Evolutionary conservation across 2,113 vertebrate genomes (phyloP).

Genomic region (Electrona antarctica): DNA sequence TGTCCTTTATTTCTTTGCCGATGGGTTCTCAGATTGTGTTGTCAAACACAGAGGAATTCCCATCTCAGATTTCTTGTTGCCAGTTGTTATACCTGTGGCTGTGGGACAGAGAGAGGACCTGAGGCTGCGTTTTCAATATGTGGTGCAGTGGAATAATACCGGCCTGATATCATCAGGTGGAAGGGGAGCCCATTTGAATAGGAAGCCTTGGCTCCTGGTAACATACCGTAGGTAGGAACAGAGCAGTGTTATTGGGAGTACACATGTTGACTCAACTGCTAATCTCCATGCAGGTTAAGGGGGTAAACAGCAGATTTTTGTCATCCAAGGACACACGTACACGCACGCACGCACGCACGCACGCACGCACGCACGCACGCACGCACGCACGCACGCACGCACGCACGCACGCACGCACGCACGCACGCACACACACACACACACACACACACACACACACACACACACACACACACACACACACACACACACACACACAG

Average conservation of each 20-base stretch:
- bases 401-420: background rate
- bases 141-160: constrained; percentile 54
- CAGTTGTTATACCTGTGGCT: constrained; percentile 60
- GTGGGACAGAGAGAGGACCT: constrained; percentile 46
- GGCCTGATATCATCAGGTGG: constrained; percentile 53
- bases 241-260: constrained; percentile 14
- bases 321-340: constrained; percentile 62
- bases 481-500: constrained; percentile 6
- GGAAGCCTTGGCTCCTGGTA: constrained; percentile 11
- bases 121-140: constrained; percentile 34
- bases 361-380: too few relatives aligned
- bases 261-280: constrained; percentile 60
- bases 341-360: too few relatives aligned
- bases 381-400: too few relatives aligned
- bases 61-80: constrained; percentile 68
- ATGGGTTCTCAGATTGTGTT: constrained; percentile 14
- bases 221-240: background rate
- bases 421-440: too few relatives aligned
- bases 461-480: too few relatives aligned
- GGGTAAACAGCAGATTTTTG: constrained; percentile 51
- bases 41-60: constrained; percentile 73
- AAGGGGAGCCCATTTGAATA: constrained; percentile 39
- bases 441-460: too few relatives aligned
- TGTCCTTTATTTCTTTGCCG: too few relatives aligned
- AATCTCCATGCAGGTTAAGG: constrained; percentile 14